These are phyloP conservation scores for Lepidurus couesii DNA, from an alignment of 1,140 invertebrate genomes.

Conservation along the genomic window DNA sequence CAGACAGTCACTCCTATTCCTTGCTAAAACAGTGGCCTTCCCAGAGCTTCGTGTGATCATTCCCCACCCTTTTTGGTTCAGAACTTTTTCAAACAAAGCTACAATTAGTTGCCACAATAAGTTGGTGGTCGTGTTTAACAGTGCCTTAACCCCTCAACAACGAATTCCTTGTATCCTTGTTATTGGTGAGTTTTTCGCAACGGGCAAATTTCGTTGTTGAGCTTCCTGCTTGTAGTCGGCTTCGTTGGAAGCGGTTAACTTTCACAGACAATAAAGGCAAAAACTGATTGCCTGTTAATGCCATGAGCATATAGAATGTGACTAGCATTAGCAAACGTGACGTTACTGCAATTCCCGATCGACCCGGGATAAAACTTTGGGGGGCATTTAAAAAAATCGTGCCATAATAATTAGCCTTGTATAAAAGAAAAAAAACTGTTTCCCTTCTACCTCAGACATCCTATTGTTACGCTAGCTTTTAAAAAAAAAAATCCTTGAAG, in stretches of 20 bases:
- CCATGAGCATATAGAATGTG: neutral
- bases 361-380: neutral
- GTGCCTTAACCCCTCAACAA: neutral
- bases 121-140: too few species aligned
- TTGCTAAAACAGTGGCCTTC: neutral
- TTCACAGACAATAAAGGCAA: too few species aligned
- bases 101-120: too few species aligned
- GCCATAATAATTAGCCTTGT: neutral
- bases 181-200: neutral
- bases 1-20: neutral
- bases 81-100: too few species aligned
- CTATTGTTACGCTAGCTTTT: too few species aligned
- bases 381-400: neutral
- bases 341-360: neutral
- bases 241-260: too few species aligned
- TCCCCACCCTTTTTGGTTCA: neutral
- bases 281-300: neutral
- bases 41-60: neutral
- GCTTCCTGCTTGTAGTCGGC: too few species aligned
- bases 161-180: neutral
- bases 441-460: neutral
- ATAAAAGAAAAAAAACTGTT: neutral
- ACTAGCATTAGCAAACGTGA: slow-evolving; percentile 13
- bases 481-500: too few species aligned
- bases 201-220: too few species aligned